phyloP scores from a whole-genome alignment of 92 coral and sea anemone genomes.

The Blastomussa wellsi region DNA sequence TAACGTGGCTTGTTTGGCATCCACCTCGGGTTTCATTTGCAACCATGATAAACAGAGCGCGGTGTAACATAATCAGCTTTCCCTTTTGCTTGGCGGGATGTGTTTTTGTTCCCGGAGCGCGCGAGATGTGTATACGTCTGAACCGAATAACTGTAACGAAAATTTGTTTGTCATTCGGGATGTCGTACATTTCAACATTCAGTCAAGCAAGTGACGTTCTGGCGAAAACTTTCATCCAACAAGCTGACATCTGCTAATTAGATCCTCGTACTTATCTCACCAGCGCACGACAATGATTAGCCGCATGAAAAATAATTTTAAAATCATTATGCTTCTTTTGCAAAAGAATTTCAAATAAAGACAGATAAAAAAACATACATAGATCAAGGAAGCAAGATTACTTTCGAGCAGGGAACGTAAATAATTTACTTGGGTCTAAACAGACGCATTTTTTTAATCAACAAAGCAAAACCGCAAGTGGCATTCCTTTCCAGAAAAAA shows the following conservation, averaged over 20 bases:
- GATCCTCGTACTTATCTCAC: conserved; percentile 84
- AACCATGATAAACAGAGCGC: conserved; percentile 24
- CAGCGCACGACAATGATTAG: conserved; percentile 60
- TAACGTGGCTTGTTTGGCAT: conserved; percentile 8
- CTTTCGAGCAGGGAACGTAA: conserved; percentile 25
- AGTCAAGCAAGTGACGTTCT: conserved; percentile 81
- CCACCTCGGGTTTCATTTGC: conserved; percentile 43
- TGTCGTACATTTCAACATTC: conserved; percentile 86
- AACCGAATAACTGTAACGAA: conserved; percentile 34
- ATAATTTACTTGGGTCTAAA: conserved; percentile 34
- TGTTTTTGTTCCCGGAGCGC: conserved; percentile 21
- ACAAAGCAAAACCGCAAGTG: conserved; percentile 45
- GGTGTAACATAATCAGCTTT: conserved; percentile 38
- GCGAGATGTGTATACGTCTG: conserved; percentile 21
- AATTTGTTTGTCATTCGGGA: conserved; percentile 68
- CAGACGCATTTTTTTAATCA: conserved; percentile 25
- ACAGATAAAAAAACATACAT: conserved; percentile 6
- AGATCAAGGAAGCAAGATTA: conserved; percentile 14
- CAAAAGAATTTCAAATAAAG: conserved; percentile 16
- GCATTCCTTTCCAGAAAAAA: conserved; percentile 45
- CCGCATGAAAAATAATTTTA: conserved; percentile 73
- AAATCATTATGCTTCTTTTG: conserved; percentile 58
- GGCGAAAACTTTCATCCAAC: conserved; percentile 73
- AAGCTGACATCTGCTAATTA: conserved; percentile 94
- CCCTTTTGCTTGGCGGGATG: background rate